phyloP scores from a whole-genome alignment of 2,888 invertebrate genomes.

The Stramonita haemastoma region DNA sequence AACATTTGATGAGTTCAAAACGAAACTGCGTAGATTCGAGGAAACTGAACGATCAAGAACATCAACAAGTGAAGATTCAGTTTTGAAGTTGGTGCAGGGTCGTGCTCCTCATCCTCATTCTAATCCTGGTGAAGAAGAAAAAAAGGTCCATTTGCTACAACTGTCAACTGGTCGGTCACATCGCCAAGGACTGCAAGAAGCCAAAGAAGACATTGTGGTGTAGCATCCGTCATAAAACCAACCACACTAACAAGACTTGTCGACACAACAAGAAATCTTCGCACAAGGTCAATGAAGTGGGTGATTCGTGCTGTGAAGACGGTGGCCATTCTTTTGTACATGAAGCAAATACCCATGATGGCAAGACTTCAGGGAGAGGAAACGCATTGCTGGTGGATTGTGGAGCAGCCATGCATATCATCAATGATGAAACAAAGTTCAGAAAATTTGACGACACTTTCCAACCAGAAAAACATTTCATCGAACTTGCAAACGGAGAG shows the following conservation, averaged over 20 bases:
- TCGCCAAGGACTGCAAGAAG: not conserved
- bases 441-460: conserved; percentile 46
- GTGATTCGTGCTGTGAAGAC: not conserved
- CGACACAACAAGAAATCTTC: not conserved
- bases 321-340: not conserved
- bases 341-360: not conserved
- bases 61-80: not conserved
- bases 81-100: not conserved
- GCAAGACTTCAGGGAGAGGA: not conserved
- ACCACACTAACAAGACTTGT: not conserved
- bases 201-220: not conserved
- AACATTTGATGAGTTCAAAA: conserved; percentile 46
- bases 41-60: conserved; percentile 28
- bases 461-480: conserved; percentile 45
- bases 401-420: conserved; percentile 49
- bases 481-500: conserved; percentile 53
- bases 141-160: not conserved
- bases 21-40: conserved; percentile 43
- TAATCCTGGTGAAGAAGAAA: not conserved
- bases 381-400: conserved; percentile 44
- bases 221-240: not conserved
- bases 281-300: not conserved
- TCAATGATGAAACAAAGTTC: conserved; percentile 48
- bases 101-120: not conserved
- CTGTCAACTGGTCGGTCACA: not conserved